A percentile compares a stretch with the other conserved stretches of the same genome.
Conservation (phyloP, 1,140 invertebrate genomes). For the Brachionus angularis region DNA sequence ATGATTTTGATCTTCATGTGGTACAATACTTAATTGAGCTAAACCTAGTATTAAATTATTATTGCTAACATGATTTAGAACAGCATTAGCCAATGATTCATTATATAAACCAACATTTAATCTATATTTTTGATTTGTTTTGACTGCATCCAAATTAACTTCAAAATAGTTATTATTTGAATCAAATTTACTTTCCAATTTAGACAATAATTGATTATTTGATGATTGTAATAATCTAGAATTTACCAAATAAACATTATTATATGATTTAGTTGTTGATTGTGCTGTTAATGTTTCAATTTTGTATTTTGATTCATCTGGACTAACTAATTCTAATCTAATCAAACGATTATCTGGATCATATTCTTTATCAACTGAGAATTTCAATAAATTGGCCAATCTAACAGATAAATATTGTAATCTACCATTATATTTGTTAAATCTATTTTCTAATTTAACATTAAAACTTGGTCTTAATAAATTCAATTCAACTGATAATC, state of each 20-base stretch:
- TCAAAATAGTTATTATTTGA: constrained; percentile 21
- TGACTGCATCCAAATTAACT: not conserved
- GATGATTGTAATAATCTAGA: not conserved
- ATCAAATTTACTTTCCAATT: constrained; percentile 7
- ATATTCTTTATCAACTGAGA: constrained; percentile 42
- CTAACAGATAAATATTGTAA: constrained; percentile 7
- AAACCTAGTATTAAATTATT: constrained; percentile 7
- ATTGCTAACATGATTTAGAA: not conserved
- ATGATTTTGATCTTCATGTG: not conserved
- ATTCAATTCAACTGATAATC: constrained; percentile 18
- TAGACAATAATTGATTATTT: not conserved
- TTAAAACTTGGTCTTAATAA: constrained; percentile 19
- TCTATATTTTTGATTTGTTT: not conserved
- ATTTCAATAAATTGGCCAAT: constrained; percentile 5
- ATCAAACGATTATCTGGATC: constrained; percentile 36
- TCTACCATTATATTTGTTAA: constrained; percentile 36
- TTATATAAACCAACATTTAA: constrained; percentile 19
- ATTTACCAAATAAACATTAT: not conserved
- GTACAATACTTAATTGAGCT: not conserved
- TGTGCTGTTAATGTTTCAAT: not conserved
- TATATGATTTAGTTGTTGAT: not conserved
- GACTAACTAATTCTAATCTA: constrained; percentile 10
- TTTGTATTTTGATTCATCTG: constrained; percentile 5
- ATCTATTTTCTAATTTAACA: constrained; percentile 28
- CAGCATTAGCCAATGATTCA: constrained; percentile 20